phyloP scores from a whole-genome alignment of 2,797 vertebrate genomes.

The Takifugu rubripes region DNA sequence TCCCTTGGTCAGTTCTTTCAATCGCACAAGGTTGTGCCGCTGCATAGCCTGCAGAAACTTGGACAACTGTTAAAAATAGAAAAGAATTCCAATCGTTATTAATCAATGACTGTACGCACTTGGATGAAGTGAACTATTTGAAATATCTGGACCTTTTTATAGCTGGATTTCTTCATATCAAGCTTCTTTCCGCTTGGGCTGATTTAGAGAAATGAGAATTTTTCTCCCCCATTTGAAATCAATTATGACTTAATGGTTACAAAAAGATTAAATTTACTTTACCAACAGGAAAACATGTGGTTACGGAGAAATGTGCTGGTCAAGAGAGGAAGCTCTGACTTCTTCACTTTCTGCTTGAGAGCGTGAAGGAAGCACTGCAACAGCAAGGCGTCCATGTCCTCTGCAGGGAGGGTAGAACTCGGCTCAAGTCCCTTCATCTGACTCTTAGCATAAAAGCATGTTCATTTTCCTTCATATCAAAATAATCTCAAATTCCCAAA shows the following conservation, averaged over 20 bases:
- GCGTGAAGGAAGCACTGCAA: conserved; percentile 90
- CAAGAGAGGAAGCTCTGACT: conserved; percentile 91
- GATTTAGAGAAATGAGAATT: conserved; percentile 13
- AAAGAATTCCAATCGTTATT: neutral
- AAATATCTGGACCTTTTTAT: conserved; percentile 85
- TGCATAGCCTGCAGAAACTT: conserved; percentile 94
- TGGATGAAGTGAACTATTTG: conserved; percentile 4
- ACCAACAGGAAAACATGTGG: conserved; percentile 96
- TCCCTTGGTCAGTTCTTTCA: conserved; percentile 92
- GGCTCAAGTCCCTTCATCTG: conserved; percentile 22
- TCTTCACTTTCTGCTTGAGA: conserved; percentile 90
- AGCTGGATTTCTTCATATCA: conserved; percentile 96
- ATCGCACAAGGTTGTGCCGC: conserved; percentile 82
- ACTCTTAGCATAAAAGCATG: neutral
- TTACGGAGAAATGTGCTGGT: conserved; percentile 90
- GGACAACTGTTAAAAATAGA: conserved; percentile 79
- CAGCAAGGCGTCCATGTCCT: conserved; percentile 88
- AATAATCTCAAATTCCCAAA: too few species aligned
- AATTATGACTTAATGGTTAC: neutral
- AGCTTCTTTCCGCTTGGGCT: conserved; percentile 87
- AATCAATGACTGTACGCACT: neutral
- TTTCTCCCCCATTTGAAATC: neutral
- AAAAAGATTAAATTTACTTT: conserved; percentile 18
- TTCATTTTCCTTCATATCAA: too few species aligned
- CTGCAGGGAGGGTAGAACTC: conserved; percentile 65